Evolutionary conservation across 1,140 invertebrate species (phyloP).

Genomic region (Drosophila ohnishii): DNA sequence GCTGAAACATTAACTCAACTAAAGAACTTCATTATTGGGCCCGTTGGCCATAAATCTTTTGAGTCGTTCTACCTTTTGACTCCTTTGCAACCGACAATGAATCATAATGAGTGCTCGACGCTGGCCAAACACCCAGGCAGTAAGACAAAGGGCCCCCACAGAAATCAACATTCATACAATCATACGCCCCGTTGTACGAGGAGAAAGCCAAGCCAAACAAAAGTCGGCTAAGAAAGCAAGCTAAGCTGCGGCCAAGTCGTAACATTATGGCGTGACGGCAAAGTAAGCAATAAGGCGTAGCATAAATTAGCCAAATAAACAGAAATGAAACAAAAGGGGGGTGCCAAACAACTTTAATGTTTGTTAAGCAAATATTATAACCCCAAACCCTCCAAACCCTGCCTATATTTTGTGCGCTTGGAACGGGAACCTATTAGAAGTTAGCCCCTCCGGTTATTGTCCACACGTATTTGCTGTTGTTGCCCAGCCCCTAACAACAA

Average conservation of each 20-base stretch:
- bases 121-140: constrained; percentile 4
- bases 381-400: too few species aligned
- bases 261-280: constrained; percentile 73
- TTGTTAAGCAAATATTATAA: constrained; percentile 70
- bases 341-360: constrained; percentile 72
- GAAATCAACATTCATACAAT: constrained; percentile 43
- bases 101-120: constrained; percentile 65
- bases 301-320: constrained; percentile 78
- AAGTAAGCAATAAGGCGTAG: constrained; percentile 76
- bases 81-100: constrained; percentile 61
- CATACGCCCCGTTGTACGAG: constrained; percentile 48
- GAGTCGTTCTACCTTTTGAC: constrained; percentile 70
- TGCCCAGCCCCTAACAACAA: constrained; percentile 41
- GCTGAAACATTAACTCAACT: constrained; percentile 68
- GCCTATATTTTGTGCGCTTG: not conserved
- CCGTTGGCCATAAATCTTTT: constrained; percentile 65
- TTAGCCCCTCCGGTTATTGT: constrained; percentile 31
- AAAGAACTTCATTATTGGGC: constrained; percentile 71
- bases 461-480: constrained; percentile 28
- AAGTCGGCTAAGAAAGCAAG: constrained; percentile 30
- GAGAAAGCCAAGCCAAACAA: constrained; percentile 2
- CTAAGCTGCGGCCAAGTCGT: constrained; percentile 56
- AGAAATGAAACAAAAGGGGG: constrained; percentile 54
- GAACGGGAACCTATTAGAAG: constrained; percentile 14
- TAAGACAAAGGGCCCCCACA: constrained; percentile 30